Evolutionary conservation across 30 jellyfish, hydroid and myxozoan species (phyloP), one percentile per base, ranked within the genome.

Genomic region (Aurelia sp.): DNA sequence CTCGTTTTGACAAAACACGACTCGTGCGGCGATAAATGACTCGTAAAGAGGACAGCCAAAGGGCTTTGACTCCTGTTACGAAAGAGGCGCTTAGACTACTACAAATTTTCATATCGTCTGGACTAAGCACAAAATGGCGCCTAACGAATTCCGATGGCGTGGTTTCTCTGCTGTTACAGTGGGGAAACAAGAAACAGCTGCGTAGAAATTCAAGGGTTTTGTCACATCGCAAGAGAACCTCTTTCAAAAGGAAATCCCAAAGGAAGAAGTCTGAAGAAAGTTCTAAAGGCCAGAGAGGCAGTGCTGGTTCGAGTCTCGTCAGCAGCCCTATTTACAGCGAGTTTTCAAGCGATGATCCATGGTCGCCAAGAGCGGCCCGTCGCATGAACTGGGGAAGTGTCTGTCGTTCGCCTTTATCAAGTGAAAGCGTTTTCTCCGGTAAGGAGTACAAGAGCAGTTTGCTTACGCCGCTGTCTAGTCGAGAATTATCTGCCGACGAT

Each of bases 131-230:
- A 18, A 66, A 65, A 62, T 82, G 92, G 86, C 69, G 82, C 47
- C 47, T 82, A 5, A 69, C 92, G 59, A 82, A 58, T 78, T 82
- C 80, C 86, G 50, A 82, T 70, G 92, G 92, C 11, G 27, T 82
- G 72, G 65, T 67, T 27, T 68, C 92, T n/a, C 67, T 82, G 50
- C 31, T 82, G 62, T 64, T 82, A 17, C 86, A 69, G 31, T 82
- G 86, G 80, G 91, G 91, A 3, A 55, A 38, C 85, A 81, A 68
- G 19, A 38, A 51, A 17, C 55, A 20, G 24, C 71, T 52, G 4
- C 71, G 77, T 61, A 21, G 59, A 22, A 18, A 20, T 48, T 40
- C 62, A 63, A 64, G 77, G 74, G 65, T 21, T 18, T 60, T 17
- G 48, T 60, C 77, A 21, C 30, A 63, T 10, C 91, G 81, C 19